Conservation (phyloP, 2,113 vertebrate genomes). For the Uria lomvia region DNA sequence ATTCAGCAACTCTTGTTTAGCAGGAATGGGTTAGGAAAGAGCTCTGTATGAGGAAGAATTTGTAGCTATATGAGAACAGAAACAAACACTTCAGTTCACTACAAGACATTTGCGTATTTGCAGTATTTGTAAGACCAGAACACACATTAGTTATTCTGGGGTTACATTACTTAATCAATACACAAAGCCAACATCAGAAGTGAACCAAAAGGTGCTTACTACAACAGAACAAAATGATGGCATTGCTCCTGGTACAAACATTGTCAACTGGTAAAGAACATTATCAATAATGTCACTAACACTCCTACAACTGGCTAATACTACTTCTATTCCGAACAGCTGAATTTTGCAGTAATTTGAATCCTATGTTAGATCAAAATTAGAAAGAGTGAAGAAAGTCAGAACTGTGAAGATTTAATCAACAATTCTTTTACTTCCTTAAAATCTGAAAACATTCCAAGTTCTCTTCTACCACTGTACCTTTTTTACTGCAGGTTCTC, state of each 20-base stretch:
- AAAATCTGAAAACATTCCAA: neutral
- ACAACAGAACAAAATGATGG: neutral
- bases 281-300: neutral
- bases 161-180: neutral
- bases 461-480: neutral
- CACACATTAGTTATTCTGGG: neutral
- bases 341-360: neutral
- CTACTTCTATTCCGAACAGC: neutral
- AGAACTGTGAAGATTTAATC: neutral
- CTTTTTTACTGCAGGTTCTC: neutral
- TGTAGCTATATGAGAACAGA: neutral
- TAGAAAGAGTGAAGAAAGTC: neutral
- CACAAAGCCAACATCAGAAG: neutral
- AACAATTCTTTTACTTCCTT: neutral
- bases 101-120: neutral
- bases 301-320: neutral
- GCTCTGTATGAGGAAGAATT: neutral
- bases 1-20: neutral
- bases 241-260: neutral
- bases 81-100: neutral
- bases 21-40: neutral
- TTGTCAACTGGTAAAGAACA: neutral
- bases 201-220: neutral
- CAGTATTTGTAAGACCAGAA: neutral
- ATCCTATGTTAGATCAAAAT: neutral